Evolutionary conservation across 2,888 invertebrate genomes (phyloP), one percentile per base, ranked within the genome.

Genomic region (Eupeodes luniger): DNA sequence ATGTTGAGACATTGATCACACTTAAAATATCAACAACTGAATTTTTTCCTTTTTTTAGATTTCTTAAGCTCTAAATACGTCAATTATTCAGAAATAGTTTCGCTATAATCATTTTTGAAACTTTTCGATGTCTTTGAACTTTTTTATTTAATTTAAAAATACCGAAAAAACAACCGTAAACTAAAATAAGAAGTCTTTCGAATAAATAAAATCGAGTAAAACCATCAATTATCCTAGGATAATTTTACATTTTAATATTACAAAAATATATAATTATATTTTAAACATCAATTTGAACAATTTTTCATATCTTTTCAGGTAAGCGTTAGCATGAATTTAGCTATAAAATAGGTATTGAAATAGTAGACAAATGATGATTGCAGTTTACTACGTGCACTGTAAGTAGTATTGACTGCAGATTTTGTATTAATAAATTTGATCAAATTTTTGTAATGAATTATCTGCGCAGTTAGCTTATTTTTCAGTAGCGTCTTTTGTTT

Each of bases 271-370:
- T 9, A 27, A 27, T 59, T 27, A 34, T 47, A 34, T 47, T 72
- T 10, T 34, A 72, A 59, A 72, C 72, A 72, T 72, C 47, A 72
- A 72, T 72, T 72, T 72, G 59, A 59, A 72, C 72, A 72, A 72
- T 72, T 72, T 72, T 72, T 59, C 59, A 49, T 27, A 27, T 59
- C 59, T 59, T 72, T 72, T 47, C 55, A 70, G 19, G 70, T 70
- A 70, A 70, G 70, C 70, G 70, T 70, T 70, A 70, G 40, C 55
- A 70, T 70, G 70, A 70, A 70, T 55, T 70, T 27, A 44, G 70
- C 70, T 70, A 19, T 12, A 40, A 55, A 40, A 47, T 14, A 49
- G 12, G 19, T 47, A 19, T 51, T 67, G 51, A 51, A 67, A n/a
- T 51, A 27, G 27, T 51, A 53, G 3, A 57, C 19, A 59, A 14